Evolutionary conservation across 2,113 vertebrate genomes (phyloP).

Genomic region (Eira barbara): DNA sequence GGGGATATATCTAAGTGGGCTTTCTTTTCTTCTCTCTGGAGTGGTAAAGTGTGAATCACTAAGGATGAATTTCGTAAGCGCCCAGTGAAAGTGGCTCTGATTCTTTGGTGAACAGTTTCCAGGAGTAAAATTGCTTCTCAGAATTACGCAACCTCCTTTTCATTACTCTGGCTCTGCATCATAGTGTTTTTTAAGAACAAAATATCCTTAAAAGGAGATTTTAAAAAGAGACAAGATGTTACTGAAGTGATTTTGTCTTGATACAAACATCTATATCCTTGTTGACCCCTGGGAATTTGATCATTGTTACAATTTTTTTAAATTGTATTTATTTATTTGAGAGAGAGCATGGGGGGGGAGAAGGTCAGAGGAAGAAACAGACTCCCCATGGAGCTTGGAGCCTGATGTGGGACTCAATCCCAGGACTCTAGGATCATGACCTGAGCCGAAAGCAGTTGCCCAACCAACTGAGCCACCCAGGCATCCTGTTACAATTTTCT

Average conservation of each 20-base stretch:
- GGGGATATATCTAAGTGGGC: neutral
- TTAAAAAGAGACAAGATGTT: neutral
- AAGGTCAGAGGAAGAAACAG: too few relatives aligned
- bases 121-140: neutral
- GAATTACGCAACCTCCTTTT: neutral
- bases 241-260: neutral
- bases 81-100: neutral
- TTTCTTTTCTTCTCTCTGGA: neutral
- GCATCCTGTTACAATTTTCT: neutral
- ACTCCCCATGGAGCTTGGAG: too few relatives aligned
- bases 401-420: too few relatives aligned
- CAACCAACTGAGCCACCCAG: too few relatives aligned
- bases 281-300: conserved; percentile 21
- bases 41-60: neutral
- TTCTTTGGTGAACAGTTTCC: neutral
- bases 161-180: neutral
- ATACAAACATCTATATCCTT: neutral
- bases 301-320: neutral
- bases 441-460: too few relatives aligned
- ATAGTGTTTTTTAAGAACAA: neutral
- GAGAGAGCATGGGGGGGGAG: too few relatives aligned
- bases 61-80: neutral
- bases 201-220: neutral
- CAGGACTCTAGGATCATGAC: too few relatives aligned
- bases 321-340: too few relatives aligned